Evolutionary conservation across 2,797 vertebrate species (phyloP).

Genomic region (Nyctibius grandis): DNA sequence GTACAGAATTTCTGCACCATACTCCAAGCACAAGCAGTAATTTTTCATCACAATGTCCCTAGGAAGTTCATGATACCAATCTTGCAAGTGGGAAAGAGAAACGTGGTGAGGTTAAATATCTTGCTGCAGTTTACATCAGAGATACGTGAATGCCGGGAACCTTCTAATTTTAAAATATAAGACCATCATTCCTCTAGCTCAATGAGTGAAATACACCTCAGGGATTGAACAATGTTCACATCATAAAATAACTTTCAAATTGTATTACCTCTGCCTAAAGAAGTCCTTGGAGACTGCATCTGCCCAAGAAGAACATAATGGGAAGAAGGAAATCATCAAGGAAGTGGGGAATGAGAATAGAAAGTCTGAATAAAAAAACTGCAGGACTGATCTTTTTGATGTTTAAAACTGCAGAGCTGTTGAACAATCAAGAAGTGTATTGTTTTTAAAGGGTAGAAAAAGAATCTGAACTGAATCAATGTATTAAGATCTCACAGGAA

Average conservation of each 20-base stretch:
- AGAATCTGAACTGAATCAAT: background rate
- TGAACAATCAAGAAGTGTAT: background rate
- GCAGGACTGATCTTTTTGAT: background rate
- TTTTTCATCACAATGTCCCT: background rate
- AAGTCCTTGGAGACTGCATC: background rate
- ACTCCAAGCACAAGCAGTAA: background rate
- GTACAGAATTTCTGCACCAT: background rate
- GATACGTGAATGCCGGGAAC: background rate
- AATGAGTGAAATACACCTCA: background rate
- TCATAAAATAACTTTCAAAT: background rate
- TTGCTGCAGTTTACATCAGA: background rate
- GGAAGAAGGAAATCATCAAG: background rate
- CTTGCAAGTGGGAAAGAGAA: background rate
- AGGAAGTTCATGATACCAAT: background rate
- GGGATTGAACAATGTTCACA: background rate
- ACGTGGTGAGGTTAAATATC: background rate
- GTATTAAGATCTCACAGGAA: background rate
- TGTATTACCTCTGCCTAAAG: background rate
- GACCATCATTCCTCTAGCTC: background rate
- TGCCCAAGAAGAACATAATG: background rate
- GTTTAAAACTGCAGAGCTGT: background rate
- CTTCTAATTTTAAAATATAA: background rate
- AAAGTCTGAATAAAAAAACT: background rate
- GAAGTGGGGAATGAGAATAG: background rate
- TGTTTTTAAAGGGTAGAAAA: background rate